Percentiles rank a stretch among this genome's conserved stretches.
phyloP scores from a whole-genome alignment of 2,797 vertebrate species.

The Hydrolagus colliei region DNA sequence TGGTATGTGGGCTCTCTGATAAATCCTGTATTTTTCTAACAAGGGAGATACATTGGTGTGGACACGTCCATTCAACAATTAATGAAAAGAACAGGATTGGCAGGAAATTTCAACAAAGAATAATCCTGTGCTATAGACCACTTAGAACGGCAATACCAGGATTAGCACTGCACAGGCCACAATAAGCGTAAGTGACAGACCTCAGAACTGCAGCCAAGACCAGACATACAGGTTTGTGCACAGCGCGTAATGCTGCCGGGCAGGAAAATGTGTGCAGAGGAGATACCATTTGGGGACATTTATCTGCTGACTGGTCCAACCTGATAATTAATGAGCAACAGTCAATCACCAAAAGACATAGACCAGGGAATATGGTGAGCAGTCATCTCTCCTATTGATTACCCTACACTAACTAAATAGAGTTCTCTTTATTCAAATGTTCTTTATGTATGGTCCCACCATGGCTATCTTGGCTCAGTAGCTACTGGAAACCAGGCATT shows the following conservation, averaged over 20 bases:
- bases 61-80: constrained; percentile 13
- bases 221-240: not conserved
- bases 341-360: no score
- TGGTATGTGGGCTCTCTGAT: constrained; percentile 6
- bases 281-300: not conserved
- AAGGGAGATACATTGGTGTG: not conserved
- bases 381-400: no score
- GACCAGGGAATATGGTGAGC: no score
- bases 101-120: constrained; percentile 17
- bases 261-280: not conserved
- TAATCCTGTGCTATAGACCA: constrained; percentile 16
- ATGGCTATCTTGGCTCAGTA: no score
- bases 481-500: no score
- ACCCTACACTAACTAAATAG: no score
- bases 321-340: not conserved
- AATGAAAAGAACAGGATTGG: constrained; percentile 21
- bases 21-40: not conserved
- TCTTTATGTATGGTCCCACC: no score
- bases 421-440: no score
- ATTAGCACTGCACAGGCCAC: not conserved
- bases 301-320: not conserved
- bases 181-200: not conserved
- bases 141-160: constrained; percentile 16
- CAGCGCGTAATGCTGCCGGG: not conserved
- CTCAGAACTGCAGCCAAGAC: not conserved